Evolutionary conservation across 1,140 invertebrate species (phyloP).

Genomic region (Trichomalopsis sarcophagae): DNA sequence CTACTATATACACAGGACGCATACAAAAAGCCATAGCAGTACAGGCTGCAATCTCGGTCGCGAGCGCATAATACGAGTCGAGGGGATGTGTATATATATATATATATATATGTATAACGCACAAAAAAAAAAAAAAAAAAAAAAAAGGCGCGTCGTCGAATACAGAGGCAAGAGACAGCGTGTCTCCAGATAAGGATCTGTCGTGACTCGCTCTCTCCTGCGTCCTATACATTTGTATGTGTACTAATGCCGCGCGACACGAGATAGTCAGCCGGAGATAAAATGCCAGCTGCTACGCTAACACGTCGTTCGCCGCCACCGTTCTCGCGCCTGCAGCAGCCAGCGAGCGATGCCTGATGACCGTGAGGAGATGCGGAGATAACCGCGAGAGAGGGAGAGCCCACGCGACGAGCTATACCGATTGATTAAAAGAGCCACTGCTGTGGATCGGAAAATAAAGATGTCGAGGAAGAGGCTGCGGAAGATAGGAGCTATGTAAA

Average conservation of each 20-base stretch:
- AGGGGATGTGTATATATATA: too few species aligned
- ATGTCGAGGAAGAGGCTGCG: not conserved
- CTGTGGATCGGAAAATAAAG: slow-evolving; percentile 34
- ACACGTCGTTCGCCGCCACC: slow-evolving; percentile 38
- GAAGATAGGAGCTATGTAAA: not conserved
- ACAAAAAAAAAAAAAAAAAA: too few species aligned
- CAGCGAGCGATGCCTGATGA: not conserved
- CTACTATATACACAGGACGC: too few species aligned
- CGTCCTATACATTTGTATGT: not conserved
- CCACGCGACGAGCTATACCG: not conserved
- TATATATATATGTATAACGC: too few species aligned
- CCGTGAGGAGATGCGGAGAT: slow-evolving; percentile 32
- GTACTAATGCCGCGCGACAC: slow-evolving; percentile 60
- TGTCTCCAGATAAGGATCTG: slow-evolving; percentile 71
- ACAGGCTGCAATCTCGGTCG: too few species aligned
- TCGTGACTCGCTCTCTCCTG: slow-evolving; percentile 51
- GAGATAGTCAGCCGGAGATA: slow-evolving; percentile 68
- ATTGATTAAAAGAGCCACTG: slow-evolving; percentile 30
- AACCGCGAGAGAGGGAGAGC: not conserved
- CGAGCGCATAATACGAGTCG: too few species aligned
- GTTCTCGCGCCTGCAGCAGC: slow-evolving; percentile 21
- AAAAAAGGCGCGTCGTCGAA: slow-evolving; percentile 19
- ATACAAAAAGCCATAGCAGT: too few species aligned
- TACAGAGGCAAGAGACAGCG: slow-evolving; percentile 62
- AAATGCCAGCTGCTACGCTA: slow-evolving; percentile 61